Base-by-base conservation (phyloP, 1,140 invertebrate genomes). In the Tetramorium alpestre region DNA sequence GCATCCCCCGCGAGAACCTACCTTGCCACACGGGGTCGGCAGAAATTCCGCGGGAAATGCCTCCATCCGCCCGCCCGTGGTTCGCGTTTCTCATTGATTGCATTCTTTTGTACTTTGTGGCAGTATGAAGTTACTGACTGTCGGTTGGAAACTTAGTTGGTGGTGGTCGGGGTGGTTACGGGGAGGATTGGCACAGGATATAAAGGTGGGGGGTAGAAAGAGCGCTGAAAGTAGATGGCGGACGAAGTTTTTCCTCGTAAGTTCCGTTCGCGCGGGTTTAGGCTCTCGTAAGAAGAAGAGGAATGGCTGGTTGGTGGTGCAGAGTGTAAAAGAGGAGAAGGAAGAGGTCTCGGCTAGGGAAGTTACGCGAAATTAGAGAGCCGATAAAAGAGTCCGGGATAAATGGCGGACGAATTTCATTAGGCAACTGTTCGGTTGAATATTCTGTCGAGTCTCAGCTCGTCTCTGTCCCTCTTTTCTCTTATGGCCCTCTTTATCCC, bases 51-150 rank as follows among this genome's bases (percentile, higher is more conserved):
- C 86, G 76, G 65, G 56, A 81, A 81, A 87, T 88, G 87, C 76
- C 87, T 65, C 51, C 58, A 81, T 67, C 47, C 38, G 44, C 77
- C 13, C 77, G 77, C 5, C 16, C 84, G 76, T 80, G 60, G 69
- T 51, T 65, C 77, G 86, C 62, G 77, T 88, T 84, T 88, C 87
- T 88, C 87, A 84, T 88, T 88, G 87, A 88, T 88, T 84, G 86
- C 87, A 88, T 88, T 88, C 86, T 88, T 88, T 88, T 73, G 69
- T 88, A 88, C 77, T 84, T 88, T 70, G 86, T 41, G 77, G 87
- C 77, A 78, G 86, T 77, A 65, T 58, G 62, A 84, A 88, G 77
- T 88, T 88, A 88, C 86, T 85, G 85, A 87, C 72, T 87, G 86
- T 87, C 86, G 77, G 60, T 69, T 47, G 77, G 72, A 77, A 85